Base-by-base conservation (phyloP, 2,797 vertebrate species). In the Staurois parvus region DNA sequence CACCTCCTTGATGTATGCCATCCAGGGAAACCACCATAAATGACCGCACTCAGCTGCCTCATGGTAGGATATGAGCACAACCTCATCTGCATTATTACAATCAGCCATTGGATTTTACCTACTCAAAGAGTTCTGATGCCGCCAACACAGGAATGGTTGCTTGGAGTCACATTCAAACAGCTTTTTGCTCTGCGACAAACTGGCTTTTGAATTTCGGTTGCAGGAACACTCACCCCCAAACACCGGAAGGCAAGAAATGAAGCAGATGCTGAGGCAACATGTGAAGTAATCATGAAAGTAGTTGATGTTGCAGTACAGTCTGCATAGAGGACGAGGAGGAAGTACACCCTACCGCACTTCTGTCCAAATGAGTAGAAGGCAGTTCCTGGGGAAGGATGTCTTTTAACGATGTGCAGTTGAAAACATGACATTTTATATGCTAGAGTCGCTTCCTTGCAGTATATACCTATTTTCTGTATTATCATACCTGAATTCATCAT, bases 231-330 rank as follows among this genome's bases (percentile, higher is more conserved):
- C 73, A 83, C 74, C 80, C 56, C 79, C 56, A 29, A 34, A 28
- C 34, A 79, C 67, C 66, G 85, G 67, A 78, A 82, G 85, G 66
- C 26, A 17, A 34, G 66, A 86, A 78, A 68, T 75, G 85, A 82
- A 80, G 64, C 74, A 81, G 78, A 85, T 64, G 72, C 73, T 69
- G 24, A 72, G 45, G 72, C 79, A 76, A 45, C 48, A 66, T 70
- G 64, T 85, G 62, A n/a, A 69, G 69, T 76, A 70, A 76, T 76
- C 66, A 77, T 68, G 64, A 81, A 81, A 76, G 84, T 70, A 74
- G 52, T 73, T 82, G 37, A 72, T 84, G 56, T 76, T 73, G 66
- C 79, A 76, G 69, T 64, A 79, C 40, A 79, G 42, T 5, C 45
- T 75, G 66, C 45, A 72, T 64, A 13, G 78, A 66, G 62, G 52